Percentiles rank a stretch among this genome's conserved stretches.
Conservation (phyloP, 2,888 invertebrate genomes). For the Argyra leucocephala region DNA sequence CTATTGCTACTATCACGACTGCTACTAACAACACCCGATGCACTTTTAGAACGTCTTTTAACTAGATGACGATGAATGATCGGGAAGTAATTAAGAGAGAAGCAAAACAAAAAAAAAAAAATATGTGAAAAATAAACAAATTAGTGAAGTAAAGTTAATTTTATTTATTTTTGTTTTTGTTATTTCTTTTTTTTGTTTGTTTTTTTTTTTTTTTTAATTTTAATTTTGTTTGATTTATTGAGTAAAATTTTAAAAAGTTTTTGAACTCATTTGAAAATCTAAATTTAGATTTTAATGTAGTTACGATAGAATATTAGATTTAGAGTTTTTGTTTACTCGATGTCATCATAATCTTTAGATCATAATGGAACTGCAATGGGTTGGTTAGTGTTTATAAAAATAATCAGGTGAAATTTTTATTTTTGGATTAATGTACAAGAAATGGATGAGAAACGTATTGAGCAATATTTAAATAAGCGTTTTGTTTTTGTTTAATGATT, state of each 20-base stretch:
- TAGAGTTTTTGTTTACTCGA: background rate
- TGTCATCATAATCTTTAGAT: background rate
- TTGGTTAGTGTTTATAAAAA: background rate
- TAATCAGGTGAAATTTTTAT: background rate
- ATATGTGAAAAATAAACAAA: background rate
- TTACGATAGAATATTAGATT: background rate
- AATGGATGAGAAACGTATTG: too few relatives aligned
- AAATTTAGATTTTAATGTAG: background rate
- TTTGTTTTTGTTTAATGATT: too few relatives aligned
- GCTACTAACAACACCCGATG: slow-evolving; percentile 23
- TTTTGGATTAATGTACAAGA: background rate
- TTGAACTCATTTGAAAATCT: background rate
- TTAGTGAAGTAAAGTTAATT: background rate
- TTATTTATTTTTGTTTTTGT: background rate
- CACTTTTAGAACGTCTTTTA: slow-evolving; percentile 44
- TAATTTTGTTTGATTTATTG: background rate
- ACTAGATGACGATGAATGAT: slow-evolving; percentile 25
- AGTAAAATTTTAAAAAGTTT: background rate
- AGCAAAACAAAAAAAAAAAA: background rate
- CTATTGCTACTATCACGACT: background rate
- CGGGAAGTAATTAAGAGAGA: background rate
- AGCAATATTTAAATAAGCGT: too few relatives aligned
- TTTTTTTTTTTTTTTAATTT: background rate
- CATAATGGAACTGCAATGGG: background rate
- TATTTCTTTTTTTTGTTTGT: background rate